phyloP scores from a whole-genome alignment of 2,888 invertebrate genomes.

The Erebia palarica region DNA sequence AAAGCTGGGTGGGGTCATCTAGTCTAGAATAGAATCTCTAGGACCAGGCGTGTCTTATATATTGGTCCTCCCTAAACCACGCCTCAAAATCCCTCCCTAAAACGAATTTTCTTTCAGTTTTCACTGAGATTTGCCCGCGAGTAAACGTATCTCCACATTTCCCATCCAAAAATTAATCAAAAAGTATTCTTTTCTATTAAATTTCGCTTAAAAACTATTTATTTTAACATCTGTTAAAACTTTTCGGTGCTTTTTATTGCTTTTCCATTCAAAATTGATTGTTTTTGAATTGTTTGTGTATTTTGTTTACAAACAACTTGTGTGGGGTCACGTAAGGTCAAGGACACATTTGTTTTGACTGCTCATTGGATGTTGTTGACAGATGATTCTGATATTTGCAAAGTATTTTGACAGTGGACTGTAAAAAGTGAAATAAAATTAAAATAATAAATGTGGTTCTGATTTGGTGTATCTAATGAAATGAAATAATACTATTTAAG shows the following conservation, averaged over 20 bases:
- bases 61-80: constrained; percentile 38
- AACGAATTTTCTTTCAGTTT: constrained; percentile 34
- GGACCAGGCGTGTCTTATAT: constrained; percentile 33
- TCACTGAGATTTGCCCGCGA: neutral
- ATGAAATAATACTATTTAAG: too few relatives aligned
- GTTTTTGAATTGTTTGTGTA: constrained; percentile 23
- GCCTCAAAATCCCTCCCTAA: constrained; percentile 41
- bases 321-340: constrained; percentile 48
- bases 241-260: neutral
- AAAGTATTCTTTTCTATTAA: constrained; percentile 16
- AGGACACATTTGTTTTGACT: constrained; percentile 36
- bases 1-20: too few relatives aligned
- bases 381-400: neutral
- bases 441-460: too few relatives aligned
- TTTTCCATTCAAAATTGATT: constrained; percentile 5
- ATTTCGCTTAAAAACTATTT: neutral
- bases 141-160: constrained; percentile 29
- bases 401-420: neutral
- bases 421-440: too few relatives aligned
- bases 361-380: neutral
- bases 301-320: constrained; percentile 57
- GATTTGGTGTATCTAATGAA: too few relatives aligned
- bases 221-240: neutral
- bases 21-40: neutral
- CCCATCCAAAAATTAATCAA: neutral